These are phyloP conservation scores for Picathartes gymnocephalus DNA, from an alignment of 2,113 vertebrate genomes.

Conservation along the genomic window DNA sequence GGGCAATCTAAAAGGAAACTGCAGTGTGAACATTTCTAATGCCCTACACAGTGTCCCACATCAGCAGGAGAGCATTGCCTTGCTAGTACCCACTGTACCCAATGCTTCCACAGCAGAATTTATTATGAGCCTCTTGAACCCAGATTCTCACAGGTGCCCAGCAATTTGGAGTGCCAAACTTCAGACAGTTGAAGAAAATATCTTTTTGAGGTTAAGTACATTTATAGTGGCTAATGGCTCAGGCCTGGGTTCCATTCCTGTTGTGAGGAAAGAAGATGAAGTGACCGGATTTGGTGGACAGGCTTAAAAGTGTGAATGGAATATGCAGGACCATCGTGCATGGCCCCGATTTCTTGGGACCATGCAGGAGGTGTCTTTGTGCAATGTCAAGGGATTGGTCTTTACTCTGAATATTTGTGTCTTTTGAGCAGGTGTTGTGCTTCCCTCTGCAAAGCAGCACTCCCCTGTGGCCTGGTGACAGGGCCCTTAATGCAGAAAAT, in stretches of 20 bases:
- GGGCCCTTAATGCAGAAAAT: not conserved
- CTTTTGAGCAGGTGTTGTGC: slow-evolving; percentile 25
- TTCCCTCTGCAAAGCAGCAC: not conserved
- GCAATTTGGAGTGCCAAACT: not conserved
- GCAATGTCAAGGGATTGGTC: not conserved
- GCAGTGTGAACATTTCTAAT: not conserved
- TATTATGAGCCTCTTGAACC: not conserved
- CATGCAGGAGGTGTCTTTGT: not conserved
- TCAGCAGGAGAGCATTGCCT: not conserved
- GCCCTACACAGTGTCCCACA: not conserved
- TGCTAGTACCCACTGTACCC: not conserved
- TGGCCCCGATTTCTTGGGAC: not conserved
- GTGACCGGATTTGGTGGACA: not conserved
- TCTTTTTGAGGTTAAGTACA: not conserved
- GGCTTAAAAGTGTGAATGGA: not conserved
- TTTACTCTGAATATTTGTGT: slow-evolving; percentile 12
- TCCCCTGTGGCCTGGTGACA: not conserved
- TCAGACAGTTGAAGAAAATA: not conserved
- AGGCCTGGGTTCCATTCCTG: not conserved
- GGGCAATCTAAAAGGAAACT: not conserved
- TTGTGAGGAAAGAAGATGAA: not conserved
- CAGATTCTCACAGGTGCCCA: not conserved
- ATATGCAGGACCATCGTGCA: not conserved
- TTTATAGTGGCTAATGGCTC: not conserved
- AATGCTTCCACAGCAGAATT: not conserved